phyloP scores from a whole-genome alignment of 2,888 invertebrate species.

The Lissocephala sabroskyi region DNA sequence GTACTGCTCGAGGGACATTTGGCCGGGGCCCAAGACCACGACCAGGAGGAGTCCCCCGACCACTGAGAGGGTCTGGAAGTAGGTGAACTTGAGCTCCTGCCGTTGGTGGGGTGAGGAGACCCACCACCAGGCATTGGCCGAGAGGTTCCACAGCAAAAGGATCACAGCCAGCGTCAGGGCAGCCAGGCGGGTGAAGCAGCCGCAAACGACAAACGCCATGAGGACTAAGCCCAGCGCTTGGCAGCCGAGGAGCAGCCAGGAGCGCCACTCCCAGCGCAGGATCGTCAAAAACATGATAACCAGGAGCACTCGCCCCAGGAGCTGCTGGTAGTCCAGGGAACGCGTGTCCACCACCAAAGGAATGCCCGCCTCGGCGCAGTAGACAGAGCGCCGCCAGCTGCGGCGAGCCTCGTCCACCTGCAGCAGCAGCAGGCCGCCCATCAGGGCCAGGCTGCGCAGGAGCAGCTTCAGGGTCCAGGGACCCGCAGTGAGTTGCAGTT shows the following conservation, averaged over 20 bases:
- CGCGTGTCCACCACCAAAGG: slow-evolving; percentile 10
- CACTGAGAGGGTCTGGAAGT: slow-evolving; percentile 30
- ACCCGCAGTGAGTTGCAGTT: slow-evolving; percentile 10
- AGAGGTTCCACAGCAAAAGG: slow-evolving; percentile 18
- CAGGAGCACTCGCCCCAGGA: slow-evolving; percentile 19
- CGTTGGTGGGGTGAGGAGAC: neutral
- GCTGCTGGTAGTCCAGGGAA: slow-evolving; percentile 22
- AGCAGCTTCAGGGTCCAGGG: slow-evolving; percentile 12
- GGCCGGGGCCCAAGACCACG: slow-evolving; percentile 23
- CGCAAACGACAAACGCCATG: slow-evolving; percentile 23
- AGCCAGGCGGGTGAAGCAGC: slow-evolving; percentile 23
- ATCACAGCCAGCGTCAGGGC: slow-evolving; percentile 15
- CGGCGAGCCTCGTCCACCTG: slow-evolving; percentile 19
- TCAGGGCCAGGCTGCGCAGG: slow-evolving; percentile 18
- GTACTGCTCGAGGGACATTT: slow-evolving; percentile 27
- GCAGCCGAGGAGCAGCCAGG: neutral
- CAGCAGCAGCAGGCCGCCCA: slow-evolving; percentile 22
- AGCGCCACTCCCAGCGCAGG: slow-evolving; percentile 8
- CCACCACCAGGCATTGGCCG: slow-evolving; percentile 26
- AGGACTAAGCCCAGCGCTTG: slow-evolving; percentile 7
- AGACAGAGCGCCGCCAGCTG: neutral
- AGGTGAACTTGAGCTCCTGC: slow-evolving; percentile 19
- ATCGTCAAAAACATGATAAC: slow-evolving; percentile 21
- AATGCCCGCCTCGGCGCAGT: slow-evolving; percentile 11
- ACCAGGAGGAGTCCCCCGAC: slow-evolving; percentile 25